Percentiles rank a stretch among this genome's conserved stretches.
Conservation (phyloP, 2,797 vertebrate genomes). For the Acanthurus leucopareius region DNA sequence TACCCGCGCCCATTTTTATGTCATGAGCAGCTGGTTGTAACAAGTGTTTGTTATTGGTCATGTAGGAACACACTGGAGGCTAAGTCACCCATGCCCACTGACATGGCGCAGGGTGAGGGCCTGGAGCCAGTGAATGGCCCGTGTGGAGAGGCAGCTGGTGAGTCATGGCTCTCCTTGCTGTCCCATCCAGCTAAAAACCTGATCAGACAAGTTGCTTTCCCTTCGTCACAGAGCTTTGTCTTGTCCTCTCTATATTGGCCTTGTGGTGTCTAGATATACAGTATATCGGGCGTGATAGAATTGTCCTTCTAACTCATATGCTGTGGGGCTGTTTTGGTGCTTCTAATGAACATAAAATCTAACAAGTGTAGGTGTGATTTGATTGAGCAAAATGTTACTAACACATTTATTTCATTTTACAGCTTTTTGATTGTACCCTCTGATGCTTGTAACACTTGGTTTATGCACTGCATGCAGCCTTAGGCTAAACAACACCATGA, state of each 20-base stretch:
- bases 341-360: conserved; percentile 21
- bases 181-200: conserved; percentile 50
- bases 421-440: conserved; percentile 30
- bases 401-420: conserved; percentile 11
- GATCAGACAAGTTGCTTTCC: conserved; percentile 32
- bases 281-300: conserved; percentile 8
- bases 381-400: conserved; percentile 14
- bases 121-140: conserved; percentile 71
- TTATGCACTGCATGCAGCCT: neutral
- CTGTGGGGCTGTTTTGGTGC: conserved; percentile 7
- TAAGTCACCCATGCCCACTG: conserved; percentile 69
- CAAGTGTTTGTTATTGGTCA: conserved; percentile 83
- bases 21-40: conserved; percentile 66
- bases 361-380: neutral
- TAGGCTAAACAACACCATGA: neutral
- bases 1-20: conserved; percentile 24
- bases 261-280: conserved; percentile 10
- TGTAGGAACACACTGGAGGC: conserved; percentile 83
- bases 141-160: conserved; percentile 82
- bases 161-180: conserved; percentile 79
- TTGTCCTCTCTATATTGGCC: conserved; percentile 45
- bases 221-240: conserved; percentile 20
- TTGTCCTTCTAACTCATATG: neutral
- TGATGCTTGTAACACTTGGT: conserved; percentile 16
- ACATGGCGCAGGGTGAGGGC: conserved; percentile 70